Conservation (phyloP, 2,113 vertebrate species). For the Scytalopus superciliaris region DNA sequence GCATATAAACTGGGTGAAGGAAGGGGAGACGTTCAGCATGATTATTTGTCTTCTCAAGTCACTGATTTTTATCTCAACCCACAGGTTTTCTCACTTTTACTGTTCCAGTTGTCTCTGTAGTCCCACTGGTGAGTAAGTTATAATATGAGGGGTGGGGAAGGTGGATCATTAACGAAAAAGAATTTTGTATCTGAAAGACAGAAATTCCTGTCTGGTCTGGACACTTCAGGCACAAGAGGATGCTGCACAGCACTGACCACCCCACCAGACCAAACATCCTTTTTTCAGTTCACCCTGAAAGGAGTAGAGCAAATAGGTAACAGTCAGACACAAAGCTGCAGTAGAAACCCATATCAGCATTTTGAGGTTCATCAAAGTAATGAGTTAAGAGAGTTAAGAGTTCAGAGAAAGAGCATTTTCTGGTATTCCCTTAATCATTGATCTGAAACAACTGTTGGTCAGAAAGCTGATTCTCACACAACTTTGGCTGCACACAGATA, state of each 20-base stretch:
- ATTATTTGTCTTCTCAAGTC: background rate
- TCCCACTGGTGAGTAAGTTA: rapidly evolving
- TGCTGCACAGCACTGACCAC: background rate
- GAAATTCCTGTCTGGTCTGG: background rate
- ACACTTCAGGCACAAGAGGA: background rate
- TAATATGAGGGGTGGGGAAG: rapidly evolving
- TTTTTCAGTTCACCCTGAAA: background rate
- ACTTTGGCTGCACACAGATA: background rate
- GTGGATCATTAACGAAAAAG: rapidly evolving
- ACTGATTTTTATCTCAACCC: background rate
- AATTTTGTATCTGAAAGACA: background rate
- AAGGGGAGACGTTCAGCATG: rapidly evolving
- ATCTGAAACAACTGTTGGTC: background rate
- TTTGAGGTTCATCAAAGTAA: background rate
- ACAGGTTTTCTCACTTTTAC: background rate
- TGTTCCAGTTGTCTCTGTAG: background rate
- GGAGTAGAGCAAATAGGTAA: background rate
- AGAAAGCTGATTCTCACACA: background rate
- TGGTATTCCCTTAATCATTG: background rate
- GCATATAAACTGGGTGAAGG: background rate
- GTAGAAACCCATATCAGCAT: background rate
- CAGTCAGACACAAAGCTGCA: background rate
- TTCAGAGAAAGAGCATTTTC: background rate
- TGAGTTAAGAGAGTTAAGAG: background rate
- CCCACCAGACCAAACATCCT: background rate